Base-by-base conservation (phyloP, 1,140 invertebrate genomes). In the Drosophila nikananu region DNA sequence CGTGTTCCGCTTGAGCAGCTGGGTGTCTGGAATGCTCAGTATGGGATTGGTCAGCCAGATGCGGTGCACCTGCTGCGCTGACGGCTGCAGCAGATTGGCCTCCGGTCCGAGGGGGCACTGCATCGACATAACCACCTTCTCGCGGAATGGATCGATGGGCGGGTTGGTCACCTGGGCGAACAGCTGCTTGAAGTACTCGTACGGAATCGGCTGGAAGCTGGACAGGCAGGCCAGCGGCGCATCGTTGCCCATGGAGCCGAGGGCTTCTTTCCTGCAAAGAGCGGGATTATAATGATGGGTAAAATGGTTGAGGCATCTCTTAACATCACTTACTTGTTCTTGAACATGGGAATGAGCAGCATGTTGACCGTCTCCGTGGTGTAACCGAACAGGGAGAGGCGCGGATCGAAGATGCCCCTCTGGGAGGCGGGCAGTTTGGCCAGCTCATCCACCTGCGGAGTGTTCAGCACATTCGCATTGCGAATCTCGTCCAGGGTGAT, bases 121-220 rank as follows among this genome's bases (percentile, higher is more conserved):
- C 91, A 99, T 94, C 1, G 98, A 99, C 98, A 99, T 99, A 55
- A 99, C 98, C 74, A 99, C 97, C 93, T 98, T 98, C 94, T 99
- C 99, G 82, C 99, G 96, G 95, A 99, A 99, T 42, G 99, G 99
- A 95, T 99, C 99, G 78, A 99, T 99, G 6, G 99, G 99, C n/a
- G 99, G 99, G 94, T 99, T 99, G 72, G 99, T 99, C 49, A 99
- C 99, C 95, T 99, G 99, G 27, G 99, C 99, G 94, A 99, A 99
- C n/a, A 99, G 94, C 93, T 99, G 99, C 93, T 99, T 99, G 94
- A 99, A 99, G 93, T 99, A 99, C 79, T 98, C 98, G 93, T 99
- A 99, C 2, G 97, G 95, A 51, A 99, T 94, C 3, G 99, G 99
- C 91, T 98, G 97, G 94, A 98, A 99, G 81, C 96, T 94, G 6